Conservation (phyloP, 1,140 invertebrate genomes). For the Drosophila chauvacae region DNA sequence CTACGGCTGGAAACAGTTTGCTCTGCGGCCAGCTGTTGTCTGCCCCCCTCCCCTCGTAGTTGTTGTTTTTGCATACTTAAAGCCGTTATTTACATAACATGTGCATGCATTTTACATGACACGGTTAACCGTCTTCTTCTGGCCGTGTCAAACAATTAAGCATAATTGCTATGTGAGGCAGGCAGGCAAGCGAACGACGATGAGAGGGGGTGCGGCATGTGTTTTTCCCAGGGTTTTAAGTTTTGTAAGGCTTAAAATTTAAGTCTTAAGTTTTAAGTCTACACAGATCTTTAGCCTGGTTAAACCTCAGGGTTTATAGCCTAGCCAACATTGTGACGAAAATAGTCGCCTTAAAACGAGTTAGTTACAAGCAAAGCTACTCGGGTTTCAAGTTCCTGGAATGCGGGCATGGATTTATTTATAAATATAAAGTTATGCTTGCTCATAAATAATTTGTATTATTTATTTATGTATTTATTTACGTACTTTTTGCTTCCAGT, state of each 20-base stretch:
- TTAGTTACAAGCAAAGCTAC: background rate
- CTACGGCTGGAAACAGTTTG: conserved; percentile 41
- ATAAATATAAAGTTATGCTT: background rate
- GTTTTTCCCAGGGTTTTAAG: background rate
- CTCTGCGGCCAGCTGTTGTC: conserved; percentile 55
- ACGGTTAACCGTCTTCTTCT: conserved; percentile 35
- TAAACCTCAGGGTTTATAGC: conserved; percentile 10
- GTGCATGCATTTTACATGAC: conserved; percentile 55
- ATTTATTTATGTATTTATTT: no score
- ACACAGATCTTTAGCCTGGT: background rate
- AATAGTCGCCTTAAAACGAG: background rate
- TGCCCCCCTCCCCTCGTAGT: background rate
- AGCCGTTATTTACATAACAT: conserved; percentile 63
- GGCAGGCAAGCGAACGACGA: background rate
- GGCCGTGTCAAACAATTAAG: conserved; percentile 42
- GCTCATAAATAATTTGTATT: no score
- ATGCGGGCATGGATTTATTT: background rate
- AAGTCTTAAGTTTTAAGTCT: background rate
- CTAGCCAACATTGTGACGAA: background rate
- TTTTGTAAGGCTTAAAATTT: background rate
- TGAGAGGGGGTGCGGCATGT: background rate
- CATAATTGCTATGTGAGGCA: conserved; percentile 38
- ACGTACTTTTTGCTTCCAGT: no score
- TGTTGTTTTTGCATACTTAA: conserved; percentile 25
- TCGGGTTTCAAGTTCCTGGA: background rate